Evolutionary conservation across 2,888 invertebrate species (phyloP).

Genomic region (Odontocolon sp.): DNA sequence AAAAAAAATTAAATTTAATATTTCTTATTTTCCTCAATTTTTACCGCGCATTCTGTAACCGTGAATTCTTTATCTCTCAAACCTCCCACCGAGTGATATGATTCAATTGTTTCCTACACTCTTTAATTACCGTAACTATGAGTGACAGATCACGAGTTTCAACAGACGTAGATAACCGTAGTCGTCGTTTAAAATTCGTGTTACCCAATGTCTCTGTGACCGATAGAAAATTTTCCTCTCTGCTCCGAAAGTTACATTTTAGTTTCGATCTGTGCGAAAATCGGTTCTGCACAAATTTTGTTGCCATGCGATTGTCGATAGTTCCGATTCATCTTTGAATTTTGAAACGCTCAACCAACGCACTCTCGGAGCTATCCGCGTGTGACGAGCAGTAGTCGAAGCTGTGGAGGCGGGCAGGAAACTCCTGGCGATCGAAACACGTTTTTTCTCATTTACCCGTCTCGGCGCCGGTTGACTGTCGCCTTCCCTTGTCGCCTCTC

Average conservation of each 20-base stretch:
- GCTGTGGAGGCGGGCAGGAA: slow-evolving; percentile 28
- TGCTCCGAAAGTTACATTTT: neutral
- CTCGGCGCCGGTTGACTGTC: slow-evolving; percentile 14
- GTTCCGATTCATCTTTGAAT: neutral
- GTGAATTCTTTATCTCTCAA: slow-evolving; percentile 32
- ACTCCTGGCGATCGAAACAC: slow-evolving; percentile 25
- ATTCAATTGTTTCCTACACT: slow-evolving; percentile 52
- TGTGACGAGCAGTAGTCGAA: slow-evolving; percentile 7
- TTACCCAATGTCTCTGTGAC: neutral
- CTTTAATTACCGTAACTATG: slow-evolving; percentile 53
- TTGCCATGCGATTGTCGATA: slow-evolving; percentile 18
- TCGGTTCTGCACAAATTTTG: slow-evolving; percentile 22
- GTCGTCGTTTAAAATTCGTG: slow-evolving; percentile 15
- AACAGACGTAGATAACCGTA: neutral
- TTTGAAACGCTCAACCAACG: neutral
- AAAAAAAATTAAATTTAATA: neutral
- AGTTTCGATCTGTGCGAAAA: neutral
- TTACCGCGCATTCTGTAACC: neutral
- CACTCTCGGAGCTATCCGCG: neutral
- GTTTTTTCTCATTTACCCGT: slow-evolving; percentile 24
- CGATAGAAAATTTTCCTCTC: slow-evolving; percentile 4
- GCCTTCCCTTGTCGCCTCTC: neutral
- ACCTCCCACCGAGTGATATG: slow-evolving; percentile 12
- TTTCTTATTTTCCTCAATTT: neutral
- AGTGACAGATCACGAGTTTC: slow-evolving; percentile 54